Evolutionary conservation across 2,797 vertebrate genomes (phyloP), one percentile per base, ranked within the genome.

Genomic region (Poecilia gillii): DNA sequence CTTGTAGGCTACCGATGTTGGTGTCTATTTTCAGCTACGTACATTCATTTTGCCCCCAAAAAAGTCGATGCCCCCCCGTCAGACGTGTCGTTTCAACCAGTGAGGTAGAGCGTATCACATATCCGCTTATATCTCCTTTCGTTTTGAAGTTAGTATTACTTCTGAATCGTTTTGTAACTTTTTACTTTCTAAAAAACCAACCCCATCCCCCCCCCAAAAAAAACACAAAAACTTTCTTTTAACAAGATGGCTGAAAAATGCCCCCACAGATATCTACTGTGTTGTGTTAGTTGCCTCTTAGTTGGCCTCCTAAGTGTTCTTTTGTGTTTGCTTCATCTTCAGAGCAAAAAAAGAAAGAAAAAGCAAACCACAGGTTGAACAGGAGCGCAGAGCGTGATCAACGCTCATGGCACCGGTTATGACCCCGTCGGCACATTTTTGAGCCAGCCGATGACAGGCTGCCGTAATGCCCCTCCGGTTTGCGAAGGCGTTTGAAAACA

Each of bases 391-490:
- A 62, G 82, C 66, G 84, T 91, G 89, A 93, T 80, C 84, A 88
- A 88, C 89, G 90, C 92, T 93, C 89, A 90, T 77, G 79, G 81
- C 85, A 82, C 64, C 84, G 80, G 90, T 93, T 94, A 91, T 90
- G 93, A 94, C 90, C 90, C 91, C 88, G 79, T 91, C 87, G 88
- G 91, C 90, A 90, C 92, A 89, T 91, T 93, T 89, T 87, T 82
- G 88, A 92, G 91, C 78, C 13, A 84, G 81, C 84, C 4, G 91
- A 91, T 93, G 93, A 95, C 93, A 94, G 85, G 90, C 84, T 78
- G 90, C 91, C 91, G 90, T 90, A 92, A 86, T 81, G 81, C 87
- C 88, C 83, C 36, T 79, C 82, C 75, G 80, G 87, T 93, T 91
- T 82, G 86, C 88, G 43, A 78, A 86, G 88, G 87, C 83, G 77